Evolutionary conservation across 2,113 vertebrate genomes (phyloP), one percentile per base, ranked within the genome.

Genomic region (Lota lota): DNA sequence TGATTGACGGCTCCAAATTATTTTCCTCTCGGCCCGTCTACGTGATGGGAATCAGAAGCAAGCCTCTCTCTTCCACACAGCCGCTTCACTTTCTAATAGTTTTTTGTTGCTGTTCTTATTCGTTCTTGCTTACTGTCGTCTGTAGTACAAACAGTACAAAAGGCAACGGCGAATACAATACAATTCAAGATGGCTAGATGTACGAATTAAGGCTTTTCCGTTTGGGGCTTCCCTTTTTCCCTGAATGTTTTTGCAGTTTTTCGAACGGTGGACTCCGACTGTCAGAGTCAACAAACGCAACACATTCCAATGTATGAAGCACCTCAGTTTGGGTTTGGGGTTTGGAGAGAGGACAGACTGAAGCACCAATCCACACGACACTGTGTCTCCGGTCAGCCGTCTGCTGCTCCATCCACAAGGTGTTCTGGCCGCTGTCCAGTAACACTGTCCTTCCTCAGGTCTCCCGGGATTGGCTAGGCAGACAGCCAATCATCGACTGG

Each of bases 241-340:
- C 84, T 75, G 84, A 88, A 81, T 87, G 81, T 83, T 78, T 81
- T 69, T 82, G 78, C 78, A 87, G 87, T 86, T 84, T 82, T 82
- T 92, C 88, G 81, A 77, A 77, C 64, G 61, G 83, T 76, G 28
- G 70, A 85, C 40, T 12, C 40, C 64, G 77, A 57, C 79, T 78
- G 76, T 77, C 63, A 60, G 75, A 77, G 68, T 19, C 62, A 76
- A 79, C 73, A 74, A 70, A 71, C 15, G 69, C 79, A 72, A 73
- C 70, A 76, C 80, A 80, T 77, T 36, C 69, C 75, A 75, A 57
- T 77, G 70, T 54, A 62, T 63, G 78, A 79, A 82, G 83, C 81
- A 80, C 81, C 75, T 84, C 10, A 81, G 80, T 81, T 82, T 75
- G 78, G 63, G 69, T 47, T 14, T 47, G 72, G 64, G 53, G 75